Base-by-base conservation (phyloP, 2,888 invertebrate species). In the Ormyrus pomaceus region DNA sequence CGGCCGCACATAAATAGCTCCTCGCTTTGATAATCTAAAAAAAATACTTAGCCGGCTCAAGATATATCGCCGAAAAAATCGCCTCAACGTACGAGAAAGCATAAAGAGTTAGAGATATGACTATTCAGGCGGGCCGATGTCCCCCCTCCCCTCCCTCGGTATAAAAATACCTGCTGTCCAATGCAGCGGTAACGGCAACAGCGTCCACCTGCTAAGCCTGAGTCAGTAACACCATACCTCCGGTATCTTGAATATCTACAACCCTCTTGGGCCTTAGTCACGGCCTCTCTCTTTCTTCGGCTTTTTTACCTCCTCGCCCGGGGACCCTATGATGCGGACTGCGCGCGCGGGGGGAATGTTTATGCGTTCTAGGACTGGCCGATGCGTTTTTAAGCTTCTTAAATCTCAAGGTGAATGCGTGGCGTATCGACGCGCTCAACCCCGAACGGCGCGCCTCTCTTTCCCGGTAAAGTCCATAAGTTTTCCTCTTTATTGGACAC, bases 221-320 rank as follows among this genome's bases (percentile, higher is more conserved):
- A 83, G 82, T 82, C 82, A 34, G 70, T 86, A 88, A 87, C 86
- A 85, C 87, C 86, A 87, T 87, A 86, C 85, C 85, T 79, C 76
- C 64, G 84, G 82, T 87, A 87, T 87, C 88, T 87, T 71, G 82
- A 85, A 87, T 69, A 82, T 88, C 87, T 87, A 85, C 86, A 83
- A 85, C 83, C 84, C 84, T 83, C 83, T 82, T 83, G 83, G 82
- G 83, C 77, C 73, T 82, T 73, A 79, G 79, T 82, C 79, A 79
- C 70, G 77, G 72, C 34, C 56, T 68, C 56, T 64, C 34, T 51
- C 55, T 80, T 77, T 79, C 62, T 78, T 66, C 72, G 70, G 46
- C 74, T 56, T 19, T 19, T 71, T 50, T 77, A 69, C 77, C 78
- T 70, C 73, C 79, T 66, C 66, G 62, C 58, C 82, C 73, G 82